phyloP scores from a whole-genome alignment of 2,113 vertebrate genomes.

The Synchiropus splendidus region DNA sequence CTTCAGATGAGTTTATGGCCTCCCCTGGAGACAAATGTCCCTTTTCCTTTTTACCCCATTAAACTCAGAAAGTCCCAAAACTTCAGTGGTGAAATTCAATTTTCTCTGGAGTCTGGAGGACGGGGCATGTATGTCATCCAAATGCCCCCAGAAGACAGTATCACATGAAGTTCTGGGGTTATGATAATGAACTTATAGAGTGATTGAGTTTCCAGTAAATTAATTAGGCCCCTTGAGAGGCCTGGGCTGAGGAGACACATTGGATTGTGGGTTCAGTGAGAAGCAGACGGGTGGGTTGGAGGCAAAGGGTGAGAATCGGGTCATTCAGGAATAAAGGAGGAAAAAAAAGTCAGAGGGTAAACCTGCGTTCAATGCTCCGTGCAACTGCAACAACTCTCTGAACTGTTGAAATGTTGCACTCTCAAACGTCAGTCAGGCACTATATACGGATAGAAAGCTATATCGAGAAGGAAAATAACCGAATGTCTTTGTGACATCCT shows the following conservation, averaged over 20 bases:
- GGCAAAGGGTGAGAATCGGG: not conserved
- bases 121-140: conserved; percentile 27
- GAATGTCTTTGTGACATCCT: too few relatives aligned
- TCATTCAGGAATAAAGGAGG: too few relatives aligned
- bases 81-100: conserved; percentile 40
- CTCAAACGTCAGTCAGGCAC: too few relatives aligned
- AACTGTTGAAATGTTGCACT: too few relatives aligned
- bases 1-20: conserved; percentile 32
- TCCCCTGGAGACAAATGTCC: conserved; percentile 25
- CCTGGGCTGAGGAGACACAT: conserved; percentile 25
- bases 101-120: conserved; percentile 26
- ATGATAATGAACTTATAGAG: conserved; percentile 37
- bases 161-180: conserved; percentile 33
- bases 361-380: too few relatives aligned
- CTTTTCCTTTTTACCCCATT: conserved; percentile 10
- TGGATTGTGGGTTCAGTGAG: conserved; percentile 13
- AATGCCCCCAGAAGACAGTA: conserved; percentile 41
- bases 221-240: conserved; percentile 51
- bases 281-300: conserved; percentile 22
- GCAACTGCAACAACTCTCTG: too few relatives aligned
- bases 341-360: too few relatives aligned
- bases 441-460: too few relatives aligned
- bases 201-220: conserved; percentile 57
- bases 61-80: conserved; percentile 7
- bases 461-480: too few relatives aligned